Evolutionary conservation across 1,140 invertebrate species (phyloP).

Genomic region (Oscheius sp.): DNA sequence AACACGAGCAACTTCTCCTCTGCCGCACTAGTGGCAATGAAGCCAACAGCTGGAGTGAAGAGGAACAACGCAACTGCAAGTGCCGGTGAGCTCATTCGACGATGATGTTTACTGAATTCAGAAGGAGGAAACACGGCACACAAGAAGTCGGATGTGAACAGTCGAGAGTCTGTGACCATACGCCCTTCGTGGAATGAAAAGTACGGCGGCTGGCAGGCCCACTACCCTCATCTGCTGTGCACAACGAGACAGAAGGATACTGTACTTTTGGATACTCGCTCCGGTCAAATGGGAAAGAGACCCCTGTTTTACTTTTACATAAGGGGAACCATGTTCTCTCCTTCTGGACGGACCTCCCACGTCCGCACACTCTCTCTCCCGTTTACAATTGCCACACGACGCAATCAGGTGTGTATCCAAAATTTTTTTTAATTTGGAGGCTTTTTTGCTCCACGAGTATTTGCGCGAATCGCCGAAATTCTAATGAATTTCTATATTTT

Average conservation of each 20-base stretch:
- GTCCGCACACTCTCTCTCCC: slow-evolving; percentile 60
- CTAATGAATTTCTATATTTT: too few species aligned
- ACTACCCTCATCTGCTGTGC: slow-evolving; percentile 39
- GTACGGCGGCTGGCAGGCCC: slow-evolving; percentile 28
- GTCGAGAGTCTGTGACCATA: slow-evolving; percentile 34
- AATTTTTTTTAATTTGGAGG: too few species aligned
- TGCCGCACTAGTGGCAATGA: slow-evolving; percentile 41
- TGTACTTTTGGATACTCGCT: slow-evolving; percentile 49
- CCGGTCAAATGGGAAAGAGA: slow-evolving; percentile 55
- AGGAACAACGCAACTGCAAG: slow-evolving; percentile 41
- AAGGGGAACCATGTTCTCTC: slow-evolving; percentile 53
- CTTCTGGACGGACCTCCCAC: slow-evolving; percentile 46
- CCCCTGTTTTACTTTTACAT: slow-evolving; percentile 60
- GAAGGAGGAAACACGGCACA: slow-evolving; percentile 44
- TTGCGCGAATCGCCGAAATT: too few species aligned
- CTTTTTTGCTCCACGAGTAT: too few species aligned
- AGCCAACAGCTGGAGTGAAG: slow-evolving; percentile 40
- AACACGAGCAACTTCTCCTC: slow-evolving; percentile 21
- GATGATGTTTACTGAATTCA: slow-evolving; percentile 4
- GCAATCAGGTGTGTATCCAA: slow-evolving; percentile 61
- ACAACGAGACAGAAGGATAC: slow-evolving; percentile 44
- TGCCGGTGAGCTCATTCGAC: slow-evolving; percentile 15
- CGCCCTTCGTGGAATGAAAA: slow-evolving; percentile 27
- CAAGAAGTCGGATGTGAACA: slow-evolving; percentile 44
- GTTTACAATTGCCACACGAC: slow-evolving; percentile 58